Evolutionary conservation across 2,113 vertebrate species (phyloP).

Genomic region (Bufo bufo): DNA sequence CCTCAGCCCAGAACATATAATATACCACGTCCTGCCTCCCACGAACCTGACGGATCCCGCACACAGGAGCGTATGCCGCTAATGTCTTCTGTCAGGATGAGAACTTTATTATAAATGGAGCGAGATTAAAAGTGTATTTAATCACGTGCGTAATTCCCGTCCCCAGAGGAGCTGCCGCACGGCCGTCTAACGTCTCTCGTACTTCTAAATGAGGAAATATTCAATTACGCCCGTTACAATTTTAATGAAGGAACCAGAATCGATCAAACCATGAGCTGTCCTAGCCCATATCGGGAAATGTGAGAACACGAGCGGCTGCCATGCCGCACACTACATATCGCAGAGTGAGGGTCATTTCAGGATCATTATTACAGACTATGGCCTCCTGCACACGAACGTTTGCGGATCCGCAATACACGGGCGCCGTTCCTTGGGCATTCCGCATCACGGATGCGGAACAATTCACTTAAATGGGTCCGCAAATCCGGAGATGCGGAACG

Average conservation of each 20-base stretch:
- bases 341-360: too few species aligned
- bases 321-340: background rate
- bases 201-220: background rate
- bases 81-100: background rate
- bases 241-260: slow-evolving; percentile 18
- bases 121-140: background rate
- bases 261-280: background rate
- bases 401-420: too few species aligned
- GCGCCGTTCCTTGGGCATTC: too few species aligned
- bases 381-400: too few species aligned
- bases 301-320: background rate
- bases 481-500: too few species aligned
- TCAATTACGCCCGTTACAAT: background rate
- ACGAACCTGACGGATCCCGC: too few species aligned
- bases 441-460: too few species aligned
- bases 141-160: background rate
- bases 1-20: too few species aligned
- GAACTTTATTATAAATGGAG: background rate
- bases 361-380: too few species aligned
- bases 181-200: background rate
- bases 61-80: background rate
- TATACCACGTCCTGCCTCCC: too few species aligned
- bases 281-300: background rate
- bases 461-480: too few species aligned
- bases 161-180: background rate